Evolutionary conservation across 1,140 invertebrate genomes (phyloP).

Genomic region (Sitophilus oryzae): DNA sequence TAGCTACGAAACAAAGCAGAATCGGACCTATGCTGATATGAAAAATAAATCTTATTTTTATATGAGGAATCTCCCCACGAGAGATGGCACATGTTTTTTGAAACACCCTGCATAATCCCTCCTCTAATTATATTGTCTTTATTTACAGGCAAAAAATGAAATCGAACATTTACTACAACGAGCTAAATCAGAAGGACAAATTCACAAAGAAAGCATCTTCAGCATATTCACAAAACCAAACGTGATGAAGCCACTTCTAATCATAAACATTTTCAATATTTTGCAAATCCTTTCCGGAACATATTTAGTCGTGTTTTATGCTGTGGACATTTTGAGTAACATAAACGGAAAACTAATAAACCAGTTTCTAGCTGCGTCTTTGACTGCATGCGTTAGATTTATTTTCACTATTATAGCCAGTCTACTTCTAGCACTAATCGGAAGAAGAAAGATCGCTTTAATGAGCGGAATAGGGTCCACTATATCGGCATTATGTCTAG

Average conservation of each 20-base stretch:
- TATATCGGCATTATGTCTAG: constrained; percentile 53
- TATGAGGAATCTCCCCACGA: too few species aligned
- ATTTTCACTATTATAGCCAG: constrained; percentile 58
- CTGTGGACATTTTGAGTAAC: constrained; percentile 57
- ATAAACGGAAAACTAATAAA: constrained; percentile 40
- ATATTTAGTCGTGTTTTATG: constrained; percentile 68
- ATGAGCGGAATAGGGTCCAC: constrained; percentile 60
- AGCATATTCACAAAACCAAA: constrained; percentile 48
- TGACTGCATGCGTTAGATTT: constrained; percentile 58
- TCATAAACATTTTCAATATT: constrained; percentile 64
- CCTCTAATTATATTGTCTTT: too few species aligned
- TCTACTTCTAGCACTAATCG: constrained; percentile 54
- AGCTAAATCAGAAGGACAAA: constrained; percentile 47
- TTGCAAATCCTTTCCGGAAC: constrained; percentile 67
- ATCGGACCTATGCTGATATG: too few species aligned
- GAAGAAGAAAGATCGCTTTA: constrained; percentile 56
- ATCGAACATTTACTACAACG: constrained; percentile 49
- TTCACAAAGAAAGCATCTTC: constrained; percentile 42
- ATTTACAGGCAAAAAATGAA: constrained; percentile 50
- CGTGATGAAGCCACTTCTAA: constrained; percentile 63
- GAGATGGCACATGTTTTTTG: too few species aligned
- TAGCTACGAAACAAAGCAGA: too few species aligned
- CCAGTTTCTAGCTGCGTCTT: constrained; percentile 54
- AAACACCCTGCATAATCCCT: too few species aligned
- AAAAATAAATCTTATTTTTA: too few species aligned